Evolutionary conservation across 2,888 invertebrate genomes (phyloP), one percentile per base, ranked within the genome.

Genomic region (Hirtodrosophila histrioides): DNA sequence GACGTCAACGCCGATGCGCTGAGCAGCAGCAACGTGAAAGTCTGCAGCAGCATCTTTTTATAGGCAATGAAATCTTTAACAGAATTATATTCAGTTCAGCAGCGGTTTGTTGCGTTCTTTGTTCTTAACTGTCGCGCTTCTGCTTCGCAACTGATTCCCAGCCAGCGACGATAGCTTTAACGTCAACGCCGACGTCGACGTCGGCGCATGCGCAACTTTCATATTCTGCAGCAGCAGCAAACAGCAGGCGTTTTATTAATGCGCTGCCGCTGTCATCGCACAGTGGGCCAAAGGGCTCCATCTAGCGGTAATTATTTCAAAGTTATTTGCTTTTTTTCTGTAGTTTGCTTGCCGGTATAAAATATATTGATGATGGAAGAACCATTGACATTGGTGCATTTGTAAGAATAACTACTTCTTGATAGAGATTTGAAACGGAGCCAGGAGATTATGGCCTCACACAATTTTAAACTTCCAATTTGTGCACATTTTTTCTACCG

Each of bases 111-210:
- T 62, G 39, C 58, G 46, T 57, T 70, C 51, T 55, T 61, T 57
- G 88, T 89, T 89, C 88, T 89, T 66, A 61, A 78, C 88, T 53
- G 77, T 75, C 62, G 69, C 78, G 76, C 88, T 74, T 79, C 78
- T 75, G 68, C 72, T 62, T 75, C 72, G 87, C 87, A 79, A 89
- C 89, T 89, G 89, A 69, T 70, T 67, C 48, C 24, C 56, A 40
- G 35, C 58, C 39, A 57, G 40, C 67, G 57, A 49, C 63, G 56
- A 50, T 45, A 60, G 86, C 57, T 65, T 55, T 71, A 65, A 81
- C 53, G 58, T 41, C 54, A 65, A 81, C 53, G 58, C 39, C 54
- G 33, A 24, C 68, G 60, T 17, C 17, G 51, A 23, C 55, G 39
- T 62, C 56, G 10, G 27, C 75, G 83, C 86, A 82, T 71, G 86